Percentiles rank a stretch among this genome's conserved stretches.
These are phyloP conservation scores for Corynorhinus townsendii DNA, from an alignment of 2,113 vertebrate species.

Conservation along the genomic window DNA sequence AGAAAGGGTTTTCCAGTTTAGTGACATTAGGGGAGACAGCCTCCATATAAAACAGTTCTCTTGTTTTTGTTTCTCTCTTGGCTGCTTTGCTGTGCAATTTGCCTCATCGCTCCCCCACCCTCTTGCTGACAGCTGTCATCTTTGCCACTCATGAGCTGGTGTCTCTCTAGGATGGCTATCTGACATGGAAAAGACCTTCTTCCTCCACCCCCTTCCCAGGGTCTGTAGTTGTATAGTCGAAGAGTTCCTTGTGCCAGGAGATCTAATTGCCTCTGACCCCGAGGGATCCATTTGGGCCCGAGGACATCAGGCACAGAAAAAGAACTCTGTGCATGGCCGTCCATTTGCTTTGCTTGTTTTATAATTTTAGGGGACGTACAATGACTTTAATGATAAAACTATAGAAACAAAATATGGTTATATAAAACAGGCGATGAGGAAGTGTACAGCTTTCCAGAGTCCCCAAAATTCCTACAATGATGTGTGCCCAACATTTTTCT, in stretches of 20 bases:
- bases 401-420: neutral
- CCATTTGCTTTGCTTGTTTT: neutral
- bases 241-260: neutral
- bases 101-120: neutral
- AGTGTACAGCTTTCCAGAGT: neutral
- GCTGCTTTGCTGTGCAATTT: constrained; percentile 28
- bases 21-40: neutral
- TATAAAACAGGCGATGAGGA: neutral
- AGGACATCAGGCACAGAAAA: neutral
- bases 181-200: neutral
- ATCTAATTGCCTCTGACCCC: neutral
- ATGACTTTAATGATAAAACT: constrained; percentile 15
- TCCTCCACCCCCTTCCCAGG: neutral
- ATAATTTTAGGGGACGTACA: neutral
- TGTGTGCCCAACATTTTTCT: neutral
- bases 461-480: neutral
- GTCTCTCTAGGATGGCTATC: neutral
- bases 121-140: constrained; percentile 32
- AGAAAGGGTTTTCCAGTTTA: neutral
- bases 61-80: constrained; percentile 55
- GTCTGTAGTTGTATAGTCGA: neutral
- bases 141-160: constrained; percentile 27
- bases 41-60: constrained; percentile 27
- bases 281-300: neutral
- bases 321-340: neutral